Evolutionary conservation across 2,797 vertebrate genomes (phyloP), one percentile per base, ranked within the genome.

Genomic region (Hozukius guyotensis): DNA sequence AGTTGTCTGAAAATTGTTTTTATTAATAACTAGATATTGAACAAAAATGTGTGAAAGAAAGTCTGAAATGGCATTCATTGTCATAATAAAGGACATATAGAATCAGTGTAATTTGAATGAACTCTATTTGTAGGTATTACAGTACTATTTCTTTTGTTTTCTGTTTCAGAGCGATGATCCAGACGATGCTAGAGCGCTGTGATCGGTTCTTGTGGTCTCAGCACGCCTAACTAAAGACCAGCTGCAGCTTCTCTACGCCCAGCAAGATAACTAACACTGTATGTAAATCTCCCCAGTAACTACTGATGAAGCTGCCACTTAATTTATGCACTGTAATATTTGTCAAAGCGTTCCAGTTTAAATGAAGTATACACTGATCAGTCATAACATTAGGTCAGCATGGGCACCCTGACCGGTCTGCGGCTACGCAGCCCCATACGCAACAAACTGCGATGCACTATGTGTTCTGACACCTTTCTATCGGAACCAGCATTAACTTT

Each of bases 171-270:
- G 98, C 98, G 0, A 95, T 98, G 86, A 97, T 99, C 92, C 98
- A 99, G 94, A 97, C 95, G 65, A 99, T 99, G 98, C 88, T 99
- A 64, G 98, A 99, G 93, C 97, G 97, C 70, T 99, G 98, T 75
- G 98, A 99, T 87, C 96, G 98, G 16, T 99, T 98, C 92, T 95
- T 99, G 62, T 99, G 98, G 98, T 99, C 98, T 87, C 98, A 99
- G 86, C 98, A 99, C 53, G 96, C 97, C 25, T 99, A 94, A 93
- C 66, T 57, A 5, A 72, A 74, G 36, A 73, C 13, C 52, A 56
- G 3, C 53, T 22, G 18, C 32, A 53, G 46, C 46, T 24, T 22
- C 55, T 77, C 53, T 18, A n/a, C 81, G 7, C 34, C 46, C 64
- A 78, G 65, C 22, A 24, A 66, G 1, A 55, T 53, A 25, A 71